Evolutionary conservation across 2,797 vertebrate genomes (phyloP), one percentile per base, ranked within the genome.

Genomic region (Lepidocolaptes lacrymiger): DNA sequence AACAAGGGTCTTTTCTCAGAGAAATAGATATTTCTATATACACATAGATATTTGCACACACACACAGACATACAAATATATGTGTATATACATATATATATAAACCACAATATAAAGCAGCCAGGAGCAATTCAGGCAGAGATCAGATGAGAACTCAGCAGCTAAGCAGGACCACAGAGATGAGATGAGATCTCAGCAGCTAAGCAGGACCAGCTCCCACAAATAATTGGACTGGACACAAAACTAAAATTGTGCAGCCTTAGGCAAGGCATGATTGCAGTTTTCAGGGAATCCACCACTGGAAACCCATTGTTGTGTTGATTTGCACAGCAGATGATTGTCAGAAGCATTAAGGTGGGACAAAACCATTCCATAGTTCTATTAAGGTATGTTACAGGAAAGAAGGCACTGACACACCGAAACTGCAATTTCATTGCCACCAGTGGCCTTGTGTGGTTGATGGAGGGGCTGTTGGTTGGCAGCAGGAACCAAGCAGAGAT

Each of bases 271-370:
- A n/a, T 9, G 22, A 61, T 22, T 44, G 11, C 27, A 73, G 6
- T 16, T 68, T 78, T 51, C 63, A 18, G 49, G 44, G 55, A 85
- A 73, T 0, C 55, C 55, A 69, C 77, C n/a, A 32, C 71, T 73
- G 74, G 43, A 93, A 89, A 46, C 19, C 0, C 0, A 19, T 20
- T 39, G 14, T 37, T 58, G 10, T 28, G 30, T 17, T 74, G 64
- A 71, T 80, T 94, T 85, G 73, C 59, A 74, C 79, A 85, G 77
- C 44, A 89, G 46, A 37, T 22, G 5, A 26, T 86, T 72, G 72
- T 28, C 52, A 91, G 72, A 48, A 59, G 8, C 20, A 27, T 30
- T 32, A 46, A 43, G n/a, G 39, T 22, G 13, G 32, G 20, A 59
- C 3, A 55, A 59, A 85, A 59, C 37, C 12, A 58, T 37, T 30